Conservation (phyloP, 2,797 vertebrate genomes). For the Melanotaenia maccullochi region DNA sequence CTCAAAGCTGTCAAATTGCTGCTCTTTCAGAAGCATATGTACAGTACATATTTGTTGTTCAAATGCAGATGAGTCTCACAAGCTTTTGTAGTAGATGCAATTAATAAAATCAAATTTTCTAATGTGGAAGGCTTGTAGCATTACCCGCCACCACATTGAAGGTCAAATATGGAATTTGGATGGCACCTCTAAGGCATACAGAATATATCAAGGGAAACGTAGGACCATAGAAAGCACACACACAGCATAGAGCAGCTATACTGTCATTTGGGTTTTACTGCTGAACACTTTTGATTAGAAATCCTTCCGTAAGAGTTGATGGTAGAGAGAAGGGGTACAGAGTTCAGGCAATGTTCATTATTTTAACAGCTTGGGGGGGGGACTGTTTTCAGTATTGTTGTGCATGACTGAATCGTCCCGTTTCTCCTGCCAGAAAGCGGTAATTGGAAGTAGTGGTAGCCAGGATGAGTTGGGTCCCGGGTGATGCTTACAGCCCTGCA, state of each 20-base stretch:
- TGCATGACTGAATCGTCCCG: not conserved
- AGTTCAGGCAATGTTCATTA: not conserved
- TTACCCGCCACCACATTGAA: no score
- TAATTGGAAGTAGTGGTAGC: not conserved
- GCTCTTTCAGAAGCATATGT: constrained; percentile 15
- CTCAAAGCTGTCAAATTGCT: not conserved
- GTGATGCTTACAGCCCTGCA: not conserved
- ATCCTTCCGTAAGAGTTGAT: not conserved
- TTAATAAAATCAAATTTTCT: not conserved
- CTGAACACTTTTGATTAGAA: not conserved
- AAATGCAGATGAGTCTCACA: not conserved
- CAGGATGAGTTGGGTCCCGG: not conserved
- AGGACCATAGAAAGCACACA: no score
- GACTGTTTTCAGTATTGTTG: not conserved
- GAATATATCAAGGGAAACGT: no score
- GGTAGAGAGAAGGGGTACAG: not conserved
- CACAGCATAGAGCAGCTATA: not conserved
- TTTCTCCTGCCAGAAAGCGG: not conserved
- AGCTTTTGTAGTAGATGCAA: constrained; percentile 6
- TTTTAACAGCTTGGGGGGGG: not conserved
- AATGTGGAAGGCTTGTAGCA: not conserved
- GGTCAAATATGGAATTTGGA: not conserved
- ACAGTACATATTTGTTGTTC: not conserved
- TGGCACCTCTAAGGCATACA: not conserved
- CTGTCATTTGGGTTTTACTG: not conserved